phyloP scores from a whole-genome alignment of 2,797 vertebrate genomes.

The Cephalopachus bancanus region DNA sequence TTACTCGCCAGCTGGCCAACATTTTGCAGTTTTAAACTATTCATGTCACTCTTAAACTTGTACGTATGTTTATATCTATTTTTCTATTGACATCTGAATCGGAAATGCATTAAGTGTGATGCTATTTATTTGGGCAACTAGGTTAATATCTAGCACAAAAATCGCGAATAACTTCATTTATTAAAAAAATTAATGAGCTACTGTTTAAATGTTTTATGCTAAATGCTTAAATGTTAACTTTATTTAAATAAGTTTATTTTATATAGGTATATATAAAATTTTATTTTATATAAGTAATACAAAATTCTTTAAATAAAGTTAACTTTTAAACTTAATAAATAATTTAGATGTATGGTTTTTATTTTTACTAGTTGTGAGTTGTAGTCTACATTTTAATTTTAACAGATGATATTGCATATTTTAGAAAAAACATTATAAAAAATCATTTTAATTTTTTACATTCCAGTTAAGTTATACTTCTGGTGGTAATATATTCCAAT shows the following conservation, averaged over 20 bases:
- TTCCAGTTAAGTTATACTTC: background rate
- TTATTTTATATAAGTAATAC: no score
- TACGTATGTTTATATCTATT: background rate
- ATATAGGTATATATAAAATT: no score
- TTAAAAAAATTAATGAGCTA: background rate
- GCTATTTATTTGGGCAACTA: background rate
- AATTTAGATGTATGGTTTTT: background rate
- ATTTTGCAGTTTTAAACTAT: slow-evolving; percentile 5
- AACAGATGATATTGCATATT: background rate
- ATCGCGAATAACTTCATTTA: background rate
- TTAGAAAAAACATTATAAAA: background rate
- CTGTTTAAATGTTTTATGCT: no score
- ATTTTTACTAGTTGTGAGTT: slow-evolving; percentile 41
- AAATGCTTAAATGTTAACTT: background rate
- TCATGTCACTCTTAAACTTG: background rate
- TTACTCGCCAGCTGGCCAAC: background rate
- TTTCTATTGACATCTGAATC: background rate
- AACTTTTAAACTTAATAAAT: background rate
- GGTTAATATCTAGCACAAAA: background rate
- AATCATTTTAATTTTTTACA: slow-evolving; percentile 42
- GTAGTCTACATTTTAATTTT: slow-evolving; percentile 26
- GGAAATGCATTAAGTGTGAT: background rate
- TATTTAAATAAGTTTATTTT: background rate
- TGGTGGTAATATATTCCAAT: slow-evolving; percentile 64
- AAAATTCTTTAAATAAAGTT: no score